phyloP scores from a whole-genome alignment of 2,888 invertebrate species.

The Lycia hirtaria region DNA sequence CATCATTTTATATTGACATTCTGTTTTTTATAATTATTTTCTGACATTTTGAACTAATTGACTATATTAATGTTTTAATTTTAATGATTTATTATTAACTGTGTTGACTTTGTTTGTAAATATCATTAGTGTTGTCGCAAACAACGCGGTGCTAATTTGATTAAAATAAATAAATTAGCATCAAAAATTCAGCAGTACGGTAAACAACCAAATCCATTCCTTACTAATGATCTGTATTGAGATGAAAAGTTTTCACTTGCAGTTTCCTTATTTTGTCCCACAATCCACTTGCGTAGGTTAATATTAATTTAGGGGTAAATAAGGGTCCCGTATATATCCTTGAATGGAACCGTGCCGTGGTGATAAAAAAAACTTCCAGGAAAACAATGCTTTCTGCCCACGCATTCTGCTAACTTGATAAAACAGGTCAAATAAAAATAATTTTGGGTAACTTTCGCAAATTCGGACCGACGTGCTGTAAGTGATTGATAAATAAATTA shows the following conservation, averaged over 20 bases:
- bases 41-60: too few relatives aligned
- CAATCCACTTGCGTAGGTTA: conserved; percentile 43
- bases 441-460: conserved; percentile 2
- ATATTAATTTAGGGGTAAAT: conserved; percentile 48
- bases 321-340: conserved; percentile 36
- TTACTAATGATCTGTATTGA: not conserved
- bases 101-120: too few relatives aligned
- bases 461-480: not conserved
- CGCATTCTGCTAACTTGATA: conserved; percentile 14
- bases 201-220: not conserved
- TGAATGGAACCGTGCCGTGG: conserved; percentile 31
- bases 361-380: conserved; percentile 30
- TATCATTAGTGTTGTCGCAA: too few relatives aligned
- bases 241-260: conserved; percentile 16
- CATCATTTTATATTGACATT: too few relatives aligned
- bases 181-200: not conserved
- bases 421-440: conserved; percentile 23
- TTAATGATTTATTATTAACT: too few relatives aligned
- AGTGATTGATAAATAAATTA: not conserved
- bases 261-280: conserved; percentile 42
- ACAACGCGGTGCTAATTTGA: too few relatives aligned
- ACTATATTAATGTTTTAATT: too few relatives aligned
- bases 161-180: not conserved
- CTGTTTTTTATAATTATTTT: too few relatives aligned
- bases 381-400: conserved; percentile 27